phyloP scores from a whole-genome alignment of 2,888 invertebrate genomes.

The Cryptus viduatorius region DNA sequence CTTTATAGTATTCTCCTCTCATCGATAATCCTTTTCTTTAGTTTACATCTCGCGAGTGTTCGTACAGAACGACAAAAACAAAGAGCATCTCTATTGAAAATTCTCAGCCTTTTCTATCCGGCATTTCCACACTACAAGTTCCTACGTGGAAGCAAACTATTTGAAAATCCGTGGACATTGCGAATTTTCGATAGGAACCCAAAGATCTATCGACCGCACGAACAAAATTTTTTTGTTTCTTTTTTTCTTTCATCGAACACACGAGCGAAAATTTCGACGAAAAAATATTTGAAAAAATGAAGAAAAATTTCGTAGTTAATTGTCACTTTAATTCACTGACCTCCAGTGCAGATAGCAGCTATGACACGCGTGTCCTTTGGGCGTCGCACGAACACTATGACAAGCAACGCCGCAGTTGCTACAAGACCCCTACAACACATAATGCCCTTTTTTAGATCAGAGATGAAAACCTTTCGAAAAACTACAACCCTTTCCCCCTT shows the following conservation, averaged over 20 bases:
- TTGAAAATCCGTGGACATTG: slow-evolving; percentile 17
- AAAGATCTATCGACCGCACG: slow-evolving; percentile 46
- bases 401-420: slow-evolving; percentile 91
- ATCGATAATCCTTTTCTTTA: neutral
- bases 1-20: slow-evolving; percentile 37
- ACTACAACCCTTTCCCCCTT: slow-evolving; percentile 58
- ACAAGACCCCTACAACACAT: slow-evolving; percentile 86
- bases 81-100: neutral
- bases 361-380: slow-evolving; percentile 92
- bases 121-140: slow-evolving; percentile 26
- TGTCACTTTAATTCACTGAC: slow-evolving; percentile 86
- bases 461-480: slow-evolving; percentile 55
- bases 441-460: slow-evolving; percentile 80
- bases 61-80: slow-evolving; percentile 29
- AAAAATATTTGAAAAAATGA: slow-evolving; percentile 37
- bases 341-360: slow-evolving; percentile 95
- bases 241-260: slow-evolving; percentile 7
- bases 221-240: slow-evolving; percentile 34
- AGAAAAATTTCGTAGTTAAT: slow-evolving; percentile 60
- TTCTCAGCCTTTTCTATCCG: neutral
- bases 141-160: neutral
- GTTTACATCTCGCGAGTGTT: slow-evolving; percentile 47
- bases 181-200: slow-evolving; percentile 5
- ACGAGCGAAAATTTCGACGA: neutral
- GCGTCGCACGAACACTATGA: slow-evolving; percentile 90